These are phyloP conservation scores for Zingel zingel DNA, from an alignment of 2,113 vertebrate genomes.

Conservation along the genomic window DNA sequence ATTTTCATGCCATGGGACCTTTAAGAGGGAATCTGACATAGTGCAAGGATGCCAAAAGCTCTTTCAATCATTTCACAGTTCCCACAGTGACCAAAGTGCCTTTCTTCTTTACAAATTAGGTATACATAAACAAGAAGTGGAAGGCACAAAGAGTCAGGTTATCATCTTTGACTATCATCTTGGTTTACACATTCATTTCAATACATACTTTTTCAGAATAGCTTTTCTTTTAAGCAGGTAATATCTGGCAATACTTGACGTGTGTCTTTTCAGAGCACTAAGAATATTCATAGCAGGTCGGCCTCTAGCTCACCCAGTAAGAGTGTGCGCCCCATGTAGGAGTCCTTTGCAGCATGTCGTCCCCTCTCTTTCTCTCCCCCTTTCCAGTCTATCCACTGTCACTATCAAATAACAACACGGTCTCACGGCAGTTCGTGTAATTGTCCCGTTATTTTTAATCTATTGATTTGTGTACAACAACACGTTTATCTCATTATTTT, in stretches of 20 bases:
- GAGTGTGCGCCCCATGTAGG: no score
- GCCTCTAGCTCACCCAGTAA: no score
- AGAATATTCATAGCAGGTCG: slow-evolving; percentile 32
- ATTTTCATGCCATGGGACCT: no score
- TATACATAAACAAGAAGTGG: slow-evolving; percentile 1
- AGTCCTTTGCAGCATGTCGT: no score
- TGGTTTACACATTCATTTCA: slow-evolving; percentile 8
- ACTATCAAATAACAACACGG: no score
- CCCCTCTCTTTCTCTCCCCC: no score
- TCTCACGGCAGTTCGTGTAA: no score
- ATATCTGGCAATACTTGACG: slow-evolving; percentile 22
- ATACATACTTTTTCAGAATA: neutral
- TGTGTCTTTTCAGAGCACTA: slow-evolving; percentile 30
- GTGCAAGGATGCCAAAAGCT: slow-evolving; percentile 7
- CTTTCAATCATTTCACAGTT: slow-evolving; percentile 38
- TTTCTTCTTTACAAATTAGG: slow-evolving; percentile 6
- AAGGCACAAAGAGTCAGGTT: neutral
- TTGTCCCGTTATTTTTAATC: no score
- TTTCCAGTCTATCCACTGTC: no score
- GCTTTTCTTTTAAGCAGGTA: slow-evolving; percentile 28
- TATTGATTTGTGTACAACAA: no score
- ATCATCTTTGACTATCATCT: neutral
- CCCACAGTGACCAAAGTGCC: slow-evolving; percentile 19
- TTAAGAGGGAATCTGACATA: slow-evolving; percentile 30
- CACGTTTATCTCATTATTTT: no score